phyloP scores from a whole-genome alignment of 2,888 invertebrate genomes.

The Caenorhabditis angaria region DNA sequence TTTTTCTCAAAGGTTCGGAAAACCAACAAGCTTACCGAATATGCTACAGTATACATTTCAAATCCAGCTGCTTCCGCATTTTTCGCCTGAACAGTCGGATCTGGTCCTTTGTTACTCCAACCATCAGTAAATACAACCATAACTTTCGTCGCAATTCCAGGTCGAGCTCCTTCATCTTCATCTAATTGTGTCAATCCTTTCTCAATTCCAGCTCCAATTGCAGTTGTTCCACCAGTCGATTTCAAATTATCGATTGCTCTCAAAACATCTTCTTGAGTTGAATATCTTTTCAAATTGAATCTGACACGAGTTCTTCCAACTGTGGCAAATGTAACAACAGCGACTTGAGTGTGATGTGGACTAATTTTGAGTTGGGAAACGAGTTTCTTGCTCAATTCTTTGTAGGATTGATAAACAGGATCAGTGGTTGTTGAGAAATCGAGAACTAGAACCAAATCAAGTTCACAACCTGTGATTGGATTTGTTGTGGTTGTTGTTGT shows the following conservation, averaged over 20 bases:
- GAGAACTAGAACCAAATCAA: slow-evolving; percentile 68
- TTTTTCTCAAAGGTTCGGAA: too few relatives aligned
- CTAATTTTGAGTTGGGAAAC: slow-evolving; percentile 61
- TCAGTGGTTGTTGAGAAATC: slow-evolving; percentile 70
- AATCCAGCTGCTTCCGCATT: slow-evolving; percentile 62
- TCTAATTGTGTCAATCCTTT: slow-evolving; percentile 63
- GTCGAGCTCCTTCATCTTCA: slow-evolving; percentile 66
- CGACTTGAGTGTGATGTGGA: slow-evolving; percentile 67
- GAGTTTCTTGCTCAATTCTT: slow-evolving; percentile 59
- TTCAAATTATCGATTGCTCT: slow-evolving; percentile 55
- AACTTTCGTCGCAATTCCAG: slow-evolving; percentile 67
- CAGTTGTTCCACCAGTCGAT: slow-evolving; percentile 68
- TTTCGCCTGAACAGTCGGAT: slow-evolving; percentile 56
- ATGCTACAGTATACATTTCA: slow-evolving; percentile 64
- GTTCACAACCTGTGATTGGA: slow-evolving; percentile 68
- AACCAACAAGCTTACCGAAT: slow-evolving; percentile 45
- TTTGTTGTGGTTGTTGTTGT: slow-evolving; percentile 66
- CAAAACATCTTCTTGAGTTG: slow-evolving; percentile 60
- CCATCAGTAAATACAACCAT: slow-evolving; percentile 71
- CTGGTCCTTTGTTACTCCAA: slow-evolving; percentile 69
- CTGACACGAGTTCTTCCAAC: slow-evolving; percentile 64
- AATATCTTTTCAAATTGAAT: slow-evolving; percentile 64
- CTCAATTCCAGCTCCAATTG: slow-evolving; percentile 67
- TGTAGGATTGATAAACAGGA: slow-evolving; percentile 67
- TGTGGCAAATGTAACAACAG: slow-evolving; percentile 65